Conservation (phyloP, 2,113 vertebrate genomes). For the Aramus guarauna region DNA sequence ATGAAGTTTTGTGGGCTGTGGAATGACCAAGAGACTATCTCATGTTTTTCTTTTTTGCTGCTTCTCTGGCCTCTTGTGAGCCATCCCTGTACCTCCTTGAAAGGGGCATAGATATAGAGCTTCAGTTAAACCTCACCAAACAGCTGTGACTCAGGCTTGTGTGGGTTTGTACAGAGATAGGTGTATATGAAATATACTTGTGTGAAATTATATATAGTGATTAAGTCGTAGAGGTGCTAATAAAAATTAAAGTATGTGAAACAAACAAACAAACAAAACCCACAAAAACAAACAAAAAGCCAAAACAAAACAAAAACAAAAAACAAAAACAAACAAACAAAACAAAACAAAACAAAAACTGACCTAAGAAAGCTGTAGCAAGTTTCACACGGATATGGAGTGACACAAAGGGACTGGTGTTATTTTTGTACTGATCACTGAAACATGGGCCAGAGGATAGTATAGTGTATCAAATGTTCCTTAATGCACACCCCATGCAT, state of each 20-base stretch:
- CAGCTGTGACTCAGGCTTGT: fast-evolving
- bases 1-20: not conserved
- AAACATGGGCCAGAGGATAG: not conserved
- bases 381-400: not conserved
- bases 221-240: not conserved
- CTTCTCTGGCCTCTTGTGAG: not conserved
- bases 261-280: not conserved
- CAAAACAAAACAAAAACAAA: no score
- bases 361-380: not conserved
- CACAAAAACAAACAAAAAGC: no score
- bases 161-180: not conserved
- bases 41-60: not conserved
- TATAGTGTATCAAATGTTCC: not conserved
- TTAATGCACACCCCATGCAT: not conserved
- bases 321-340: not conserved
- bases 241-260: not conserved
- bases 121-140: not conserved
- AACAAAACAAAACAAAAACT: no score
- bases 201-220: not conserved
- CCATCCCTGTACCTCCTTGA: not conserved
- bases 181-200: not conserved
- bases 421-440: not conserved
- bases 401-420: not conserved
- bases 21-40: not conserved
- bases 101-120: not conserved